Evolutionary conservation across 2,888 invertebrate species (phyloP).

Genomic region (Ferrisia virgata): DNA sequence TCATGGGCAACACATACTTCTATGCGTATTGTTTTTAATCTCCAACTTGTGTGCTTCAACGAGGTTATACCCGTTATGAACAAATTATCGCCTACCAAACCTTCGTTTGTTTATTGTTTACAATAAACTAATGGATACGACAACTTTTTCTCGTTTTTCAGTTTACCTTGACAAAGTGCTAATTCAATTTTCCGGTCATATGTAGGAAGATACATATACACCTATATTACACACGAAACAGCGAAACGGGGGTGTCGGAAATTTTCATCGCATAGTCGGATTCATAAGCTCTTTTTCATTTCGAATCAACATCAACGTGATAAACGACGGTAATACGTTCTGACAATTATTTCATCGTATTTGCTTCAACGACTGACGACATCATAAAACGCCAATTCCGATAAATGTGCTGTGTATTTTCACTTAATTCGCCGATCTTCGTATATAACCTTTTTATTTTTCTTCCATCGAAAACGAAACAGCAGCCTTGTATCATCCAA

Average conservation of each 20-base stretch:
- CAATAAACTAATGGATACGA: neutral
- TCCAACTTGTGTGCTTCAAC: neutral
- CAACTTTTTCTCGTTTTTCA: neutral
- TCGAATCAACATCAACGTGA: neutral
- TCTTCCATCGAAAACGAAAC: neutral
- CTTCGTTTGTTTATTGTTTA: neutral
- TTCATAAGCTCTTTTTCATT: neutral
- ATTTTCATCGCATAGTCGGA: neutral
- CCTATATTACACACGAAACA: no score
- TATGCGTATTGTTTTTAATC: neutral
- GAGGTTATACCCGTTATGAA: neutral
- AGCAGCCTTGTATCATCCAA: no score
- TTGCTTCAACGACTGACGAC: neutral
- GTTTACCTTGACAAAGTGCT: neutral
- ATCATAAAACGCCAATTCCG: neutral
- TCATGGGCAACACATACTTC: neutral
- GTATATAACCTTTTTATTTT: neutral
- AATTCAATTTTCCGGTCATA: neutral
- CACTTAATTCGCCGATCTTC: neutral
- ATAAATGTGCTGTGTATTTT: neutral
- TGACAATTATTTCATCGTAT: neutral
- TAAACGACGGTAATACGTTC: neutral
- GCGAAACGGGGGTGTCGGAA: neutral
- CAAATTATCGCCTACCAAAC: conserved; percentile 14
- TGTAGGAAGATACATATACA: conserved; percentile 3